Percentiles rank a stretch among this genome's conserved stretches.
Evolutionary conservation across 2,113 vertebrate genomes (phyloP).

Genomic region (Lycaon pictus): DNA sequence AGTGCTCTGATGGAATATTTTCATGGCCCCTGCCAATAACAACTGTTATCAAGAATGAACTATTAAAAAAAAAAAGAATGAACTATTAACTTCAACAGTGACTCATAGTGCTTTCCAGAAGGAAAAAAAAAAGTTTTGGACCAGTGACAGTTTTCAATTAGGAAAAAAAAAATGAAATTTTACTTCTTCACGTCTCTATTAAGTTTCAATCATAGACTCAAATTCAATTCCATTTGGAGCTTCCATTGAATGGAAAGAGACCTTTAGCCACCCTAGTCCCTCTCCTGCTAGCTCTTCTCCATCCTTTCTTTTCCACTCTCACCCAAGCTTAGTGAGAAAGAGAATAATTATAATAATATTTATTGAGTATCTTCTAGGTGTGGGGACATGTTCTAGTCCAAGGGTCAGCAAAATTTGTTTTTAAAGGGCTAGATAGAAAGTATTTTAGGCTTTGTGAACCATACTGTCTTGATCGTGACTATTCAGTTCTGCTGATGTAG

Average conservation of each 20-base stretch:
- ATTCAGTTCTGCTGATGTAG: not conserved
- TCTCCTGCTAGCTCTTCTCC: not conserved
- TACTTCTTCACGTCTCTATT: not conserved
- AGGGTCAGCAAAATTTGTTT: not conserved
- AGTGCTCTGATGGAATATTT: constrained; percentile 71
- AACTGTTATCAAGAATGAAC: constrained; percentile 55
- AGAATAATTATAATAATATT: not conserved
- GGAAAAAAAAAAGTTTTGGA: constrained; percentile 43
- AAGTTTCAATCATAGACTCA: constrained; percentile 9
- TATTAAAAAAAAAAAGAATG: constrained; percentile 32
- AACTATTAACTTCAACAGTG: constrained; percentile 39
- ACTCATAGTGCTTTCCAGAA: constrained; percentile 16
- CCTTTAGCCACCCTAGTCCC: not conserved
- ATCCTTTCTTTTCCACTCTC: not conserved
- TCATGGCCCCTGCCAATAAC: constrained; percentile 49
- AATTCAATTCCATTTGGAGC: not conserved
- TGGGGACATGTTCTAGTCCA: not conserved
- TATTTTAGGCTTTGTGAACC: not conserved
- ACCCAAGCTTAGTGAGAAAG: not conserved
- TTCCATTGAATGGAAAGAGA: not conserved
- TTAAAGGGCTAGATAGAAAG: not conserved
- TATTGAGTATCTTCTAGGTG: not conserved
- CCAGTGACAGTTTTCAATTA: constrained; percentile 55
- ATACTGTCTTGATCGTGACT: not conserved
- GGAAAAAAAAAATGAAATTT: not conserved